These are phyloP conservation scores for Monoplex corrugatus DNA, from an alignment of 2,888 invertebrate genomes.

Conservation along the genomic window DNA sequence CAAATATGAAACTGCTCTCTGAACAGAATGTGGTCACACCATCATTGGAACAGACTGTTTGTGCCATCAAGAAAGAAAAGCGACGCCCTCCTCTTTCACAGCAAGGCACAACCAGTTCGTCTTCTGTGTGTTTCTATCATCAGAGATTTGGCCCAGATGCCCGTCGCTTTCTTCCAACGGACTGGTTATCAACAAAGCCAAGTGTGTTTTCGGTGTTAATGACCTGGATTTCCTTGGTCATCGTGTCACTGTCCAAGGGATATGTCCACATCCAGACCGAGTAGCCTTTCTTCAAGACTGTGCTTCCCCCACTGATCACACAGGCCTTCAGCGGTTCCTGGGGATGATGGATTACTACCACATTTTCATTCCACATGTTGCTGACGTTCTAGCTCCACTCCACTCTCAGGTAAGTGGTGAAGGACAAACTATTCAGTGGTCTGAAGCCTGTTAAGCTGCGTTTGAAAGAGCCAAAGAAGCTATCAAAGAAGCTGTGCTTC, in stretches of 20 bases:
- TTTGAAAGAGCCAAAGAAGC: constrained; percentile 46
- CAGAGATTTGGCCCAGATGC: constrained; percentile 31
- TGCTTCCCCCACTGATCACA: constrained; percentile 30
- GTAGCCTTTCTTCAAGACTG: too few relatives aligned
- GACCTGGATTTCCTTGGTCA: too few relatives aligned
- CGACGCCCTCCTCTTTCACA: constrained; percentile 2
- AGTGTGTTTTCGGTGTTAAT: too few relatives aligned
- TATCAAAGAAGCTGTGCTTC: background rate
- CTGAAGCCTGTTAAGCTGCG: constrained; percentile 12
- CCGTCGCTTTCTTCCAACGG: too few relatives aligned
- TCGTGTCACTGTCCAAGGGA: too few relatives aligned
- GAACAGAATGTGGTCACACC: background rate
- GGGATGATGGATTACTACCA: constrained; percentile 52
- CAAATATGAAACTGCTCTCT: too few relatives aligned
- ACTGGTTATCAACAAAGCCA: too few relatives aligned
- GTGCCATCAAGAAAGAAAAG: background rate
- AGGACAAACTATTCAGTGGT: constrained; percentile 45
- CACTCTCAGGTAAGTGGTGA: constrained; percentile 48
- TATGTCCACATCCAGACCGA: too few relatives aligned
- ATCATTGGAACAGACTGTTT: background rate
- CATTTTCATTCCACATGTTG: constrained; percentile 37
- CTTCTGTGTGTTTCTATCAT: constrained; percentile 29
- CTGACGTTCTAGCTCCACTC: constrained; percentile 35
- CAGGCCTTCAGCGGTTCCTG: constrained; percentile 42
- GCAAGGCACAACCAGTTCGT: constrained; percentile 15